Evolutionary conservation across 2,797 vertebrate genomes (phyloP), one percentile per base, ranked within the genome.

Genomic region (Coregonus ussuriensis): DNA sequence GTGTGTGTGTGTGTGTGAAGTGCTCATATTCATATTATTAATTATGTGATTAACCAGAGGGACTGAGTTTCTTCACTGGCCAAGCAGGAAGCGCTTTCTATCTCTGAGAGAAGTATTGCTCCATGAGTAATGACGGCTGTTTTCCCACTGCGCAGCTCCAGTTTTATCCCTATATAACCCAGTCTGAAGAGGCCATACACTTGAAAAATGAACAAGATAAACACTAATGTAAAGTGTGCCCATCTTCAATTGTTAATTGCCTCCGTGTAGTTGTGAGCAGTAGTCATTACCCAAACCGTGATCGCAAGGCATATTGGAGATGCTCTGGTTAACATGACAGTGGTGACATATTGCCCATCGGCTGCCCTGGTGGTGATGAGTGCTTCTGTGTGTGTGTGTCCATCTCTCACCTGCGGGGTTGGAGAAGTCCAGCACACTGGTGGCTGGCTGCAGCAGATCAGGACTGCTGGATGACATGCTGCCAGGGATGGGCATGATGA

Each of bases 381-480:
- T 41, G 37, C 37, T 41, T 6, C 1, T 41, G 37, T 41, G 37
- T 59, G 47, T 25, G 18, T 51, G 65, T 56, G 25, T 52, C 47
- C 6, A 18, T 37, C 2, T 31, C 74, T 94, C 90, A 96, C 96
- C 96, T 94, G 95, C 87, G 77, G 96, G 95, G 84, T 97, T 97
- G 73, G 96, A 96, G 91, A 99, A 99, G 93, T 98, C 97, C 65
- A 98, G 90, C 79, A 96, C 92, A 80, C 95, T 98, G 62, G 94
- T 93, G 4, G 96, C 96, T 0, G 97, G 96, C 83, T 99, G 97
- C 53, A 99, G 90, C 72, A 99, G 95, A 89, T 99, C 97, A 0
- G 98, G 98, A 84, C 97, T 99, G 77, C 97, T 98, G 25, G 97
- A 99, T 0, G 97, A 99, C 29, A 99, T 95, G 0, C 96, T 96